A percentile compares a stretch with the other conserved stretches of the same genome.
Evolutionary conservation across 1,140 invertebrate genomes (phyloP).

Genomic region (Paralvinella palmiformis): DNA sequence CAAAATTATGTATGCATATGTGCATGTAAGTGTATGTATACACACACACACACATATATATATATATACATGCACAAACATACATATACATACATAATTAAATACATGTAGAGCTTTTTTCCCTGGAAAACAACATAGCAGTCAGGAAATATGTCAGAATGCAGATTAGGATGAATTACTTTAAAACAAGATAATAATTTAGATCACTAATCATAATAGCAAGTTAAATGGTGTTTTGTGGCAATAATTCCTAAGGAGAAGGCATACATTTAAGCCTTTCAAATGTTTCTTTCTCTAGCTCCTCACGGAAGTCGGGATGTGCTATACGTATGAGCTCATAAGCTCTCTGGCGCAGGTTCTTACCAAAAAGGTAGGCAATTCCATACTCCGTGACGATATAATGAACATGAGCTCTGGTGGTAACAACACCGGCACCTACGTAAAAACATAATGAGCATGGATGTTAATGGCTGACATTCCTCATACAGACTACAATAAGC

Average conservation of each 20-base stretch:
- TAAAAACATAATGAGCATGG: too few species aligned
- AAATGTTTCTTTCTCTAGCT: conserved; percentile 80
- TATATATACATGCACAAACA: not conserved
- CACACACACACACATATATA: conserved; percentile 1
- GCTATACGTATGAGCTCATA: conserved; percentile 83
- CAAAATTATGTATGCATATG: not conserved
- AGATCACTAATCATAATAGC: too few species aligned
- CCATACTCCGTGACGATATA: conserved; percentile 91
- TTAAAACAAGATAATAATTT: too few species aligned
- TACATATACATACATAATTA: not conserved
- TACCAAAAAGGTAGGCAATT: conserved; percentile 84
- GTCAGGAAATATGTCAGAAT: too few species aligned
- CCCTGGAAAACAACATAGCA: too few species aligned
- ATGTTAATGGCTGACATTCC: too few species aligned
- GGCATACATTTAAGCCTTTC: conserved; percentile 85
- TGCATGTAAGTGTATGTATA: not conserved
- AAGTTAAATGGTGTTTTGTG: too few species aligned
- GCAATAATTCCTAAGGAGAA: conserved; percentile 54
- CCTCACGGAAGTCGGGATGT: conserved; percentile 75
- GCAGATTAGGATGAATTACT: too few species aligned
- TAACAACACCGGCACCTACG: conserved; percentile 86
- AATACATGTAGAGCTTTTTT: not conserved
- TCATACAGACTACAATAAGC: too few species aligned
- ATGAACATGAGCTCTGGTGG: conserved; percentile 82
- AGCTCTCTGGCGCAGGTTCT: conserved; percentile 78